These are phyloP conservation scores for Andrena fulva DNA, from an alignment of 2,888 invertebrate species.

Conservation along the genomic window DNA sequence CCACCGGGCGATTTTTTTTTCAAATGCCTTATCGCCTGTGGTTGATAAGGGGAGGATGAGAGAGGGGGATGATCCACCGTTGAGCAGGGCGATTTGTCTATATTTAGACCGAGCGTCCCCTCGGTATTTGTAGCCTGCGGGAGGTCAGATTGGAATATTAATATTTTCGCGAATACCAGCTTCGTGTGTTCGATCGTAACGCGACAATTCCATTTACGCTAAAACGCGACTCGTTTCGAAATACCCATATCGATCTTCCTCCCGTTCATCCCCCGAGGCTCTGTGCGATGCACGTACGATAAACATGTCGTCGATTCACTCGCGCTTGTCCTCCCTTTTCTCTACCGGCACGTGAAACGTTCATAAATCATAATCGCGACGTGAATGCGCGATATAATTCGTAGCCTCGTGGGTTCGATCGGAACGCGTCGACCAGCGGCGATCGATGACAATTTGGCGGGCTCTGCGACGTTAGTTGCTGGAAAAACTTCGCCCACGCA, in stretches of 20 bases:
- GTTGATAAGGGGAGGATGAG: neutral
- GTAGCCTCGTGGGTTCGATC: neutral
- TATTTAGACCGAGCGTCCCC: neutral
- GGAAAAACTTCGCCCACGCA: no score
- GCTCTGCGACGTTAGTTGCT: no score
- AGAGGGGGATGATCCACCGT: neutral
- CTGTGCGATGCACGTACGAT: neutral
- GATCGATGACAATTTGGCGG: neutral
- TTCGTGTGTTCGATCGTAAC: constrained; percentile 25
- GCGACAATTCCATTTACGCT: constrained; percentile 22
- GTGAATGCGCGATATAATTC: neutral
- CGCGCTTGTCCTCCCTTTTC: neutral
- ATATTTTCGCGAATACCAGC: neutral
- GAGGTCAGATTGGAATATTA: constrained; percentile 17
- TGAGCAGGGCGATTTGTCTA: neutral
- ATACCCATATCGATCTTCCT: constrained; percentile 35
- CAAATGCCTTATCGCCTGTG: constrained; percentile 4
- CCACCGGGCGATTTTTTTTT: neutral
- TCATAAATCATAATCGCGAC: neutral
- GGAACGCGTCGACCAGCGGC: neutral
- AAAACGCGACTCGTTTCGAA: neutral
- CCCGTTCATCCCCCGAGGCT: constrained; percentile 8
- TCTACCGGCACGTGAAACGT: neutral
- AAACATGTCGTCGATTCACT: neutral
- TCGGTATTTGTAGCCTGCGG: neutral